Percentiles rank a stretch among this genome's conserved stretches.
Evolutionary conservation across 1,140 invertebrate species (phyloP).

Genomic region (Eriocheir sinensis): DNA sequence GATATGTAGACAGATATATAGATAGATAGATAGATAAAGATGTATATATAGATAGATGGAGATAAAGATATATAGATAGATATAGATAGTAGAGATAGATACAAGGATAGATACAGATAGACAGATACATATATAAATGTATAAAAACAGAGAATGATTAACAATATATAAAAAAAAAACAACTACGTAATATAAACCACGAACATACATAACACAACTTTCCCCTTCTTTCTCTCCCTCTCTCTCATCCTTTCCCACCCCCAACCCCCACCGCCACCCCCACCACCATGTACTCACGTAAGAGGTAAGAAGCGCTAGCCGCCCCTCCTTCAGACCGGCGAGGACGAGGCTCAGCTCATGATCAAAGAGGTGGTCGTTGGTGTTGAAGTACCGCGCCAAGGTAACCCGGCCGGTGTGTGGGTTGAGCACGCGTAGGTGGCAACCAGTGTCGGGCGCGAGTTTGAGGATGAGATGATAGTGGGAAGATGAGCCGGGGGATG

Average conservation of each 20-base stretch:
- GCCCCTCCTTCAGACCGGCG: conserved; percentile 18
- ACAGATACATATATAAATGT: too few relatives aligned
- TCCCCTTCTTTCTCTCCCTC: background rate
- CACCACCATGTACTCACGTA: conserved; percentile 26
- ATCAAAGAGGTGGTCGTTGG: background rate
- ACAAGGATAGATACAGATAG: too few relatives aligned
- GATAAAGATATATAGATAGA: too few relatives aligned
- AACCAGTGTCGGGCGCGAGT: conserved; percentile 29
- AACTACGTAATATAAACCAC: too few relatives aligned
- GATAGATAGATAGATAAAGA: too few relatives aligned
- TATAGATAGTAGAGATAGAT: too few relatives aligned
- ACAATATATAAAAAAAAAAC: background rate
- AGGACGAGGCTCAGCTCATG: background rate
- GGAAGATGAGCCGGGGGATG: background rate
- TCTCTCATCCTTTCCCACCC: background rate
- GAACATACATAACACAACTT: too few relatives aligned
- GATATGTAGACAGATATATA: too few relatives aligned
- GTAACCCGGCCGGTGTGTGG: conserved; percentile 43
- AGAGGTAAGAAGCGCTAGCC: conserved; percentile 35
- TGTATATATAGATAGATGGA: too few relatives aligned
- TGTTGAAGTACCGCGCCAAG: conserved; percentile 51
- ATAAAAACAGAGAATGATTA: background rate
- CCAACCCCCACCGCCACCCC: too few relatives aligned
- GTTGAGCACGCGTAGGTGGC: conserved; percentile 52
- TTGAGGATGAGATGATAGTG: background rate